phyloP scores from a whole-genome alignment of 2,113 vertebrate genomes.

The Trogon melanurus region DNA sequence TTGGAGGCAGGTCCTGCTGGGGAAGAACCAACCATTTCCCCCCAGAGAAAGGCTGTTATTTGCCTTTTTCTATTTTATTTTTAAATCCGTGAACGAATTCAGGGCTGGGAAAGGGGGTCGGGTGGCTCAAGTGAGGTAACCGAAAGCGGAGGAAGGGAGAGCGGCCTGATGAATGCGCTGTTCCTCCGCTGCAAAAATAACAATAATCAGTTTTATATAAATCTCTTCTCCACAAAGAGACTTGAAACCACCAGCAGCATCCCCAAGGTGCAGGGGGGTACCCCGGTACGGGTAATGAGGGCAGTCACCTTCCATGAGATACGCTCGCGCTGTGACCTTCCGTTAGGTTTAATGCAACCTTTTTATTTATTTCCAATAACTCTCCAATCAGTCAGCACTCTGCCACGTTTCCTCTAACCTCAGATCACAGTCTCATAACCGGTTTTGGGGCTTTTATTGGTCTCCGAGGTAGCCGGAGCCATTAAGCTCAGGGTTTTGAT shows the following conservation, averaged over 20 bases:
- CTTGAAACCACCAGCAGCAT: background rate
- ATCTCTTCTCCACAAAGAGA: constrained; percentile 32
- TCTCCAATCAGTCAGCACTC: constrained; percentile 63
- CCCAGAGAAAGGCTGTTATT: rapidly evolving
- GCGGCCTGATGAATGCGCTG: background rate
- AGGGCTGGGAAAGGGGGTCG: constrained; percentile 5
- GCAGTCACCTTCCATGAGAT: constrained; percentile 34
- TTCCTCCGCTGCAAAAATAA: background rate
- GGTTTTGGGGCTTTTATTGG: constrained; percentile 68
- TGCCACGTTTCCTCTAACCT: constrained; percentile 58
- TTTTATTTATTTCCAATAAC: constrained; percentile 73
- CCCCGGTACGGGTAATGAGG: constrained; percentile 8
- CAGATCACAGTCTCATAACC: constrained; percentile 65
- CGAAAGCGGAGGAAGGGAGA: background rate
- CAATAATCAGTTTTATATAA: constrained; percentile 47
- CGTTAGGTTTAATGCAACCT: constrained; percentile 50
- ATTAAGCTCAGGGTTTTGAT: constrained; percentile 64
- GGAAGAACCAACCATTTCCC: background rate
- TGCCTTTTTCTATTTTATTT: background rate
- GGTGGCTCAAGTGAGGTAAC: background rate
- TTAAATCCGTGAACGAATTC: background rate
- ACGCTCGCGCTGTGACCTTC: constrained; percentile 34
- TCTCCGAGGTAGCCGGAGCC: constrained; percentile 62
- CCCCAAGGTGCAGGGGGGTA: background rate
- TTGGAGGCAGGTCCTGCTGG: background rate